Percentiles rank a stretch among this genome's conserved stretches.
phyloP scores from a whole-genome alignment of 2,888 invertebrate species.

The Volucella inanis region DNA sequence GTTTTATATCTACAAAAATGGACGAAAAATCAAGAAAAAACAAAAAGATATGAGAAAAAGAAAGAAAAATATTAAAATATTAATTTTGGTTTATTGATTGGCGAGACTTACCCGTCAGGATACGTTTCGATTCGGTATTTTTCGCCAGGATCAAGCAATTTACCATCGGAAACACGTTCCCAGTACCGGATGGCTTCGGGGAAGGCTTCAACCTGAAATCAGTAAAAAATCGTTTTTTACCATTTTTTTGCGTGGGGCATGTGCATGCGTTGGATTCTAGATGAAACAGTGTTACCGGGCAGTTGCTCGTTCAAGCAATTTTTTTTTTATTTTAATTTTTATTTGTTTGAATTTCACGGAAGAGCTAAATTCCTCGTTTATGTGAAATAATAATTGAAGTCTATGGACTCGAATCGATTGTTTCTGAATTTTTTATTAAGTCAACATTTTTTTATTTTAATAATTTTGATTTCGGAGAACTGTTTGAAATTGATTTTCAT shows the following conservation, averaged over 20 bases:
- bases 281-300: constrained; percentile 17
- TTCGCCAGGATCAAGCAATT: constrained; percentile 87
- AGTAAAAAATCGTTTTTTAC: constrained; percentile 34
- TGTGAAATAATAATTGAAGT: constrained; percentile 56
- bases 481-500: too few relatives aligned
- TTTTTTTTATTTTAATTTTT: constrained; percentile 6
- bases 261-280: constrained; percentile 1
- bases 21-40: constrained; percentile 14
- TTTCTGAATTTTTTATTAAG: constrained; percentile 46
- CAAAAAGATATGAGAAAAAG: constrained; percentile 16
- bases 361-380: constrained; percentile 19
- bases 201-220: constrained; percentile 89
- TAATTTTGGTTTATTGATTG: constrained; percentile 24
- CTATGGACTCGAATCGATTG: background rate
- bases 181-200: constrained; percentile 94
- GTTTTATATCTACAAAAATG: constrained; percentile 84
- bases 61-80: constrained; percentile 34
- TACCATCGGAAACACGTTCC: constrained; percentile 89
- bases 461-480: too few relatives aligned
- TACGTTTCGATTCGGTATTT: constrained; percentile 86
- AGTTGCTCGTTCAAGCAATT: background rate
- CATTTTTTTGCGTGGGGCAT: background rate
- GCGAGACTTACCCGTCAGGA: constrained; percentile 83
- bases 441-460: constrained; percentile 15
- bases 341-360: constrained; percentile 7